These are phyloP conservation scores for Lates calcarifer DNA, from an alignment of 2,113 vertebrate genomes.

Conservation along the genomic window DNA sequence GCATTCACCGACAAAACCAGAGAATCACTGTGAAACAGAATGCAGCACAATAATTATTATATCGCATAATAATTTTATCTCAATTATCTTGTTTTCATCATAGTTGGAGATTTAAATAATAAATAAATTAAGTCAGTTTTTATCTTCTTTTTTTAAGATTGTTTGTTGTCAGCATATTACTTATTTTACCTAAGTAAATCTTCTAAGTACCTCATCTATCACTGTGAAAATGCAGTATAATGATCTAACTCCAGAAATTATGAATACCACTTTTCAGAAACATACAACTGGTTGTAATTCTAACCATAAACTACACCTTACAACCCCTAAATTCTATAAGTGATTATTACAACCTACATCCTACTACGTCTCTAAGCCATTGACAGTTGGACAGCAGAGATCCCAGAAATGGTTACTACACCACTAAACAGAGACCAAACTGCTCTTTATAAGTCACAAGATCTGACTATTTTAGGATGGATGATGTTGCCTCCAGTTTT, in stretches of 20 bases:
- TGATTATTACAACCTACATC: not conserved
- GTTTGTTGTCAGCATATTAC: too few species aligned
- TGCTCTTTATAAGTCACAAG: slow-evolving; percentile 22
- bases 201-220: not conserved
- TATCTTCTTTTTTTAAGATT: too few species aligned
- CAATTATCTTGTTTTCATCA: too few species aligned
- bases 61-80: too few species aligned
- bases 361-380: not conserved
- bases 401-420: not conserved
- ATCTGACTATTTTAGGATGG: slow-evolving; percentile 65
- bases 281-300: not conserved
- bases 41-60: too few species aligned
- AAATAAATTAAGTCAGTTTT: too few species aligned
- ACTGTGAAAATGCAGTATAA: not conserved
- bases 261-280: not conserved
- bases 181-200: too few species aligned
- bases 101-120: too few species aligned
- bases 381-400: not conserved
- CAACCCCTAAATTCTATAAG: not conserved
- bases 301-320: not conserved
- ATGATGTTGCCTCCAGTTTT: slow-evolving; percentile 57
- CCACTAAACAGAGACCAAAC: slow-evolving; percentile 34
- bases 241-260: not conserved
- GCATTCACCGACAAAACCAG: too few species aligned
- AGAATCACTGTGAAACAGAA: too few species aligned